Evolutionary conservation across 2,888 invertebrate genomes (phyloP).

Genomic region (Operophtera brumata): DNA sequence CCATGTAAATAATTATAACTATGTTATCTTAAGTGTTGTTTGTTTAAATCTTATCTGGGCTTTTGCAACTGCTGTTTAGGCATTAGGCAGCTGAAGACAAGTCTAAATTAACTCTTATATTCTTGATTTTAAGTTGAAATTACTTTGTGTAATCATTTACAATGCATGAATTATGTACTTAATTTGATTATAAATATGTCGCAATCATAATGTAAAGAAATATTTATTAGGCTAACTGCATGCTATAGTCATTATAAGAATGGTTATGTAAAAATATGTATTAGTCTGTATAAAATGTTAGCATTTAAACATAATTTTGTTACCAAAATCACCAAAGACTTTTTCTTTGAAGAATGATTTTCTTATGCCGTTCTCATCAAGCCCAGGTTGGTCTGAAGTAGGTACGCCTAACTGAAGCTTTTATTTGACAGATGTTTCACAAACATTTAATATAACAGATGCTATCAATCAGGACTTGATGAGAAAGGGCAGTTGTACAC

Average conservation of each 20-base stretch:
- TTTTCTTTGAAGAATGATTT: neutral
- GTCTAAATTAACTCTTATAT: slow-evolving; percentile 12
- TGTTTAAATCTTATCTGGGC: slow-evolving; percentile 25
- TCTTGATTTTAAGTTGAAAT: slow-evolving; percentile 17
- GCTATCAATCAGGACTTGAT: neutral
- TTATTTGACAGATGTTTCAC: neutral
- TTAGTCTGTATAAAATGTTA: neutral
- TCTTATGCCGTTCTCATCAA: neutral
- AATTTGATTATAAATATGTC: slow-evolving; percentile 1
- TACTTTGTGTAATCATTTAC: slow-evolving; percentile 16
- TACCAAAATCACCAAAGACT: slow-evolving; percentile 22
- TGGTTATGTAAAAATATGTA: too few relatives aligned
- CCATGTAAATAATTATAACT: slow-evolving; percentile 25
- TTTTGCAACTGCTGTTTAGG: slow-evolving; percentile 7
- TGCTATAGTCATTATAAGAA: too few relatives aligned
- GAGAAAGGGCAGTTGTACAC: neutral
- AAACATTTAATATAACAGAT: neutral
- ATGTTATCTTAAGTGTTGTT: slow-evolving; percentile 27
- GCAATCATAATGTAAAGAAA: neutral
- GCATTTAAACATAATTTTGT: slow-evolving; percentile 28
- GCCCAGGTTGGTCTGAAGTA: neutral
- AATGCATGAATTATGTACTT: slow-evolving; percentile 13
- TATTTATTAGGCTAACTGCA: neutral
- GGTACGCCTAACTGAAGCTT: neutral
- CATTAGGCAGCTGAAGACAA: slow-evolving; percentile 21